Conservation (phyloP, 2,113 vertebrate species). For the Dicerorhinus sumatrensis region DNA sequence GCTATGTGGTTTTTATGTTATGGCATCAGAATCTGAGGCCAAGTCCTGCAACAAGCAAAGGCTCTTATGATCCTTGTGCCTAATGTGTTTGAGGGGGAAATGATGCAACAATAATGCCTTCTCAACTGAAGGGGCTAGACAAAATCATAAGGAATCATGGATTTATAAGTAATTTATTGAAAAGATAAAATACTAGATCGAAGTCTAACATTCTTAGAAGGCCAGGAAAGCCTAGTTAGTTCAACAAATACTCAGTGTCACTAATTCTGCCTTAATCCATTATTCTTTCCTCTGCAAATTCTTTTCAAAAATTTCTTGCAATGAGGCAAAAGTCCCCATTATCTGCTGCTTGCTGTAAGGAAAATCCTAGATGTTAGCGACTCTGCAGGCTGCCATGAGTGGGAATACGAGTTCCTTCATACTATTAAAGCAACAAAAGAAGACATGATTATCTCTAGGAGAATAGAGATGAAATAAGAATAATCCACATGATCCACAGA, state of each 20-base stretch:
- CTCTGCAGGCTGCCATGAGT: not conserved
- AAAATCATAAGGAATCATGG: not conserved
- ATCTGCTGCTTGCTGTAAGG: not conserved
- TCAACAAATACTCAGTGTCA: not conserved
- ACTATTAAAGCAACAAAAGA: not conserved
- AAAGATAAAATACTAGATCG: not conserved
- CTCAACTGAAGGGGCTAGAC: not conserved
- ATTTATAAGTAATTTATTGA: not conserved
- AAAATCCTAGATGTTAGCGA: not conserved
- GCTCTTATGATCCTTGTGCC: not conserved
- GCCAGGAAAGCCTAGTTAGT: not conserved
- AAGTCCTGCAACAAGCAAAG: not conserved
- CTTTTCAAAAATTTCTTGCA: not conserved
- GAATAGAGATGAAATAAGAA: not conserved
- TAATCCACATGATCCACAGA: not conserved
- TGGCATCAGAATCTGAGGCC: not conserved
- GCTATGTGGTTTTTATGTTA: not conserved
- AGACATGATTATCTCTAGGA: not conserved
- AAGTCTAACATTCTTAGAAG: not conserved
- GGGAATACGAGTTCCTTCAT: not conserved
- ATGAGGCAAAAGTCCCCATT: not conserved
- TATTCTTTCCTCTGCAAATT: not conserved
- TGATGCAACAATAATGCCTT: not conserved
- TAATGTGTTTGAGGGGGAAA: not conserved
- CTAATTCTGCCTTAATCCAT: not conserved